Evolutionary conservation across 2,113 vertebrate species (phyloP), one percentile per base, ranked within the genome.

Genomic region (Mirounga angustirostris): DNA sequence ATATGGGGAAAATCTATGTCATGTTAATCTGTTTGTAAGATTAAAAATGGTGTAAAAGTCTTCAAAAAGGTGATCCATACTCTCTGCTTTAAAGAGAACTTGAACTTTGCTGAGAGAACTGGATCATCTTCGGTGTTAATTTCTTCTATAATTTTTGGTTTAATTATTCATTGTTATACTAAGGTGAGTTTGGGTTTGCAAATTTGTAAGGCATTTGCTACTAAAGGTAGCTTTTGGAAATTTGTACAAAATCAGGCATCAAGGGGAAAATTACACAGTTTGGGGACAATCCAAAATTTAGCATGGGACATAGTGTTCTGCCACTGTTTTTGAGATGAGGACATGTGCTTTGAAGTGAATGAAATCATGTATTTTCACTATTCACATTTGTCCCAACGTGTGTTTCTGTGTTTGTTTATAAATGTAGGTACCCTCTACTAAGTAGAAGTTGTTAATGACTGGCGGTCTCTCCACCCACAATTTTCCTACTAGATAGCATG

Each of bases 21-120:
- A 56, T 82, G 46, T 67, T 96, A 73, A 67, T 90, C 73, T 90
- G 30, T 52, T 52, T 83, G 0, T 79, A 91, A 96, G 93, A 91
- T 69, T 69, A 22, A 93, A 81, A 80, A 80, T 76, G 33, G 74
- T 46, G 5, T 56, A 56, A 93, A 93, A 40, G 3, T 7, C 76
- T 95, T 82, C 74, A 46, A 56, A 91, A 92, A 46, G 30, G 9
- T 61, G 5, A 74, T 86, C 33, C 22, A 24, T 50, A 43, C 26
- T 74, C 67, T 97, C 15, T 83, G 67, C 61, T 91, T 94, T 94
- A 73, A 54, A 50, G 65, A 76, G 58, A 95, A 52, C 9, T 46
- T 46, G 26, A 88, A 65, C 33, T 69, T 94, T 80, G 26, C 9
- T 71, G 43, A 92, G 36, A 54, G 21, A 30, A 26, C 26, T 16